These are phyloP conservation scores for Amiota mariae DNA, from an alignment of 2,888 invertebrate genomes.

Conservation along the genomic window DNA sequence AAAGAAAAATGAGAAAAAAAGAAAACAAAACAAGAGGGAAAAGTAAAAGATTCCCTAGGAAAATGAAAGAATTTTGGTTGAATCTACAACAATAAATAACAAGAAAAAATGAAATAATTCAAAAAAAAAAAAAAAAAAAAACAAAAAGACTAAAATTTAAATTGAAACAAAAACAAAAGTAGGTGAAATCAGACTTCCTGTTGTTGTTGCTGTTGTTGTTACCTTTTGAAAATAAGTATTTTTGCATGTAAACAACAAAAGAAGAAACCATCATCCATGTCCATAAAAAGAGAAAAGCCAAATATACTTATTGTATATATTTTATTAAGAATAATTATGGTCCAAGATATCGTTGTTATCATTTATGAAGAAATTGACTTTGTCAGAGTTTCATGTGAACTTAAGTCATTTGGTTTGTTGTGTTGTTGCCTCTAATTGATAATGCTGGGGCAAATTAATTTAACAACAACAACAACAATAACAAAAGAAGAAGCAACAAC, in stretches of 20 bases:
- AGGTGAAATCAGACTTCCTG: slow-evolving; percentile 66
- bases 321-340: slow-evolving; percentile 64
- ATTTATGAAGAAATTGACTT: not conserved
- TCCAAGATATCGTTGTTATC: not conserved
- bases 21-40: not conserved
- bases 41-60: too few relatives aligned
- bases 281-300: too few relatives aligned
- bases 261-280: too few relatives aligned
- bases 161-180: slow-evolving; percentile 29
- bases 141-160: too few relatives aligned
- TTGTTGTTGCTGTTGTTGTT: slow-evolving; percentile 28
- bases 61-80: too few relatives aligned
- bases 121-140: too few relatives aligned
- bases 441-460: slow-evolving; percentile 55
- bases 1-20: slow-evolving; percentile 16
- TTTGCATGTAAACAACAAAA: not conserved
- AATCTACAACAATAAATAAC: too few relatives aligned
- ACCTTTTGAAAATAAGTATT: not conserved
- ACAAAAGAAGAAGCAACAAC: not conserved
- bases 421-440: slow-evolving; percentile 20
- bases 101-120: slow-evolving; percentile 11
- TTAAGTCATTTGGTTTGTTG: not conserved
- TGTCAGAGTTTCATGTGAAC: slow-evolving; percentile 5
- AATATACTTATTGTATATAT: slow-evolving; percentile 28
- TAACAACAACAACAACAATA: slow-evolving; percentile 49